Conservation (phyloP, 2,113 vertebrate species). For the Aspiorhynchus laticeps region DNA sequence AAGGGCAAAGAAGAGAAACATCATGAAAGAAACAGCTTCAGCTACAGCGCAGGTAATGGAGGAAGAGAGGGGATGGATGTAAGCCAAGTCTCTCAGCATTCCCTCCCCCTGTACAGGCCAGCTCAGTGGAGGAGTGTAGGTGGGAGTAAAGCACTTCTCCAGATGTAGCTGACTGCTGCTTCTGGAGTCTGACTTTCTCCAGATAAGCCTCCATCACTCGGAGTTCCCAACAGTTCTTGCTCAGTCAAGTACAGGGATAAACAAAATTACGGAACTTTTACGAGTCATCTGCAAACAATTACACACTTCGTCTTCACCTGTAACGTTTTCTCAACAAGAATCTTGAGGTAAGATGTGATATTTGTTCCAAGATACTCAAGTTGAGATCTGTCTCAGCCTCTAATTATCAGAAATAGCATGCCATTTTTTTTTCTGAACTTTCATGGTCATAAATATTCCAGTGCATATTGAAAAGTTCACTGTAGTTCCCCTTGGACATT, state of each 20-base stretch:
- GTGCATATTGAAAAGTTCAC: conserved; percentile 20
- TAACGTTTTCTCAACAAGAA: conserved; percentile 49
- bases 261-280: conserved; percentile 31
- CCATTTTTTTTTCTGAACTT: neutral
- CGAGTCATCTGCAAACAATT: conserved; percentile 20
- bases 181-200: conserved; percentile 35
- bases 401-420: conserved; percentile 20
- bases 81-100: conserved; percentile 58
- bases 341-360: conserved; percentile 70
- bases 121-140: conserved; percentile 46
- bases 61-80: conserved; percentile 51
- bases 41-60: conserved; percentile 2
- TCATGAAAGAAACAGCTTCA: neutral
- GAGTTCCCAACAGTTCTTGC: neutral
- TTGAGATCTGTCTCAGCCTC: conserved; percentile 32
- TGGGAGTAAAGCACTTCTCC: conserved; percentile 58
- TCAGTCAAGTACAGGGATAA: conserved; percentile 22
- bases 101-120: conserved; percentile 68
- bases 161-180: conserved; percentile 59
- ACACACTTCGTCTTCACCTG: neutral
- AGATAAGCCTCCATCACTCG: conserved; percentile 45
- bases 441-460: conserved; percentile 29
- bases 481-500: conserved; percentile 1
- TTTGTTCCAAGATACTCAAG: conserved; percentile 20
- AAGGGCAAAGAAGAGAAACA: neutral